Percentiles rank a stretch among this genome's conserved stretches.
Evolutionary conservation across 35 echinoderm and acorn worm species (phyloP).

Genomic region (Ophiothrix spiculata): DNA sequence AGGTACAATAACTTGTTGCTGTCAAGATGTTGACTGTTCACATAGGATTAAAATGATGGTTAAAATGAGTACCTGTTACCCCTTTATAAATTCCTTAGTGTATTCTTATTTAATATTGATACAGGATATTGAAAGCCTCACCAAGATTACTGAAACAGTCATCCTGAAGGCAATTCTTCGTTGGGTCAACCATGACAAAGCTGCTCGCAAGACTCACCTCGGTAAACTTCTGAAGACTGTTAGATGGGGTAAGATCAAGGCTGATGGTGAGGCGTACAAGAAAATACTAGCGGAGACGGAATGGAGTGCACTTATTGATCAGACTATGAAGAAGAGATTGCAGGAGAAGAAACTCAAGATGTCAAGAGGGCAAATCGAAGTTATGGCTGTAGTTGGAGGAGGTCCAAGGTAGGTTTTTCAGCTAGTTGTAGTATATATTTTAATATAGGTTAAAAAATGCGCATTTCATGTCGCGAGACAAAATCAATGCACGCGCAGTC

Average conservation of each 20-base stretch:
- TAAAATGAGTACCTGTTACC: too few species aligned
- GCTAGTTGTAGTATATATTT: too few species aligned
- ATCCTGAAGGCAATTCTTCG: background rate
- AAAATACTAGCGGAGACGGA: background rate
- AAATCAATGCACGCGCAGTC: too few species aligned
- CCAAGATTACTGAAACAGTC: background rate
- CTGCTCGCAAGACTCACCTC: background rate
- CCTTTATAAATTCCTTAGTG: too few species aligned
- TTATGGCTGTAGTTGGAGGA: background rate
- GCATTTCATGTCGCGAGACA: too few species aligned
- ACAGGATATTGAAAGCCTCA: background rate
- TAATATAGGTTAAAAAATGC: too few species aligned
- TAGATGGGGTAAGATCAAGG: background rate
- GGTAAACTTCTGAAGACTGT: background rate
- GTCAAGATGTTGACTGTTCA: too few species aligned
- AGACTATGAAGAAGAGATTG: background rate
- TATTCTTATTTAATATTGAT: too few species aligned
- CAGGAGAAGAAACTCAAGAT: background rate
- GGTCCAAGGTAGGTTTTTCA: background rate
- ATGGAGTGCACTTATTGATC: background rate
- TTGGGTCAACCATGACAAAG: background rate
- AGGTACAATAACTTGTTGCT: too few species aligned
- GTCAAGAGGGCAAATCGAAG: background rate
- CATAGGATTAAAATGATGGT: too few species aligned
- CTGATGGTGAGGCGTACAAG: background rate